Base-by-base conservation (phyloP, 2,113 vertebrate species). In the Campylorhamphus procurvoides region DNA sequence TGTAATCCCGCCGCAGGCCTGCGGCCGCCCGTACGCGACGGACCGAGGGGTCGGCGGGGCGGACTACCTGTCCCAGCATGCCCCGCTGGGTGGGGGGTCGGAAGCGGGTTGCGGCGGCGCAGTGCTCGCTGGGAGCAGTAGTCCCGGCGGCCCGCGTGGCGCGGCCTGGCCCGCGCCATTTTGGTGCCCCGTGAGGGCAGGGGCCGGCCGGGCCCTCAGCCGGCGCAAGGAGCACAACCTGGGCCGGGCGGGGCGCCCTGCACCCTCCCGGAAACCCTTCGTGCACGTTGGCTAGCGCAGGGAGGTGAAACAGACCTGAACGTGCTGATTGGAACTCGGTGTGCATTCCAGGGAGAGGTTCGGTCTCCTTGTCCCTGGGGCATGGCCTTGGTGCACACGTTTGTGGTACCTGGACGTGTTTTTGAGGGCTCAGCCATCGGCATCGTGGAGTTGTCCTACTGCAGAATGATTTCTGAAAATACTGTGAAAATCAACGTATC, bases 201-300 rank as follows among this genome's bases (percentile, higher is more conserved):
- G n/a, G 29, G 18, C 16, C 5, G 15, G 8, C 20, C 1, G 28
- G 2, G 13, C 10, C 6, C 8, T 14, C 31, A 1, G 24, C 13
- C 8, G 11, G 13, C 29, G 13, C 0, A 1, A 12, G 28, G 7
- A 58, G 10, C 58, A 3, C 33, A 5, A 4, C 15, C 12, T 8
- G 9, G 55, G 11, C 2, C 4, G 7, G 9, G 5, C 1, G 4
- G 0, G 4, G 20, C 31, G 3, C 47, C 17, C 33, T 13, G 3
- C 40, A 0, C 3, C 5, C 10, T 2, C 4, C 33, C 2, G 19
- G 4, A 0, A 13, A 11, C 2, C 1, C 5, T 1, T 3, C 1
- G 9, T 0, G 6, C 3, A 1, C 1, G 13, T 2, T 2, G 33
- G 9, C 8, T 20, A 0, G 2, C 7, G 56, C 46, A 4, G 49